These are phyloP conservation scores for Apis cerana DNA, from an alignment of 1,140 invertebrate species.

Conservation along the genomic window DNA sequence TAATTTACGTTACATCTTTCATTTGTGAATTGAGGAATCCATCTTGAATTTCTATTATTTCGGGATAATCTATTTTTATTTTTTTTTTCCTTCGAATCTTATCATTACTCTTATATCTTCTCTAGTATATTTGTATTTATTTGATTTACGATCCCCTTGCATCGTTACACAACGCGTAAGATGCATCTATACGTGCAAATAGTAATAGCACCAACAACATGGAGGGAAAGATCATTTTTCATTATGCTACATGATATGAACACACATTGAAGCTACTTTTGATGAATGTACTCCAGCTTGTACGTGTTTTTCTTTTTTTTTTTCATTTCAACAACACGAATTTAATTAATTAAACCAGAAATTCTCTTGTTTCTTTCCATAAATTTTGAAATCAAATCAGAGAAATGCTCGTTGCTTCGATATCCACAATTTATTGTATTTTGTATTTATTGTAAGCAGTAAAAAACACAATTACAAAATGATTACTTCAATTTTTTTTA, in stretches of 20 bases:
- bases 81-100: not conserved
- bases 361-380: not conserved
- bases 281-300: too few species aligned
- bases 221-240: constrained; percentile 3
- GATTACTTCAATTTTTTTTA: too few species aligned
- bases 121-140: not conserved
- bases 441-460: not conserved
- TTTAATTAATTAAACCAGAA: constrained; percentile 37
- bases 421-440: not conserved
- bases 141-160: not conserved
- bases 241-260: not conserved
- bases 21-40: not conserved
- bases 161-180: not conserved
- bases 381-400: too few species aligned
- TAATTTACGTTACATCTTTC: not conserved
- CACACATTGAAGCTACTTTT: not conserved
- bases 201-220: not conserved
- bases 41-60: too few species aligned
- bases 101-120: not conserved
- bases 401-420: not conserved
- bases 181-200: not conserved
- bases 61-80: too few species aligned
- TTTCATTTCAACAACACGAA: not conserved
- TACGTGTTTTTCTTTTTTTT: not conserved
- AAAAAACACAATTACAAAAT: not conserved